A percentile compares a stretch with the other conserved stretches of the same genome.
These are phyloP conservation scores for Amblyjoppa proteus DNA, from an alignment of 2,888 invertebrate genomes.

Conservation along the genomic window DNA sequence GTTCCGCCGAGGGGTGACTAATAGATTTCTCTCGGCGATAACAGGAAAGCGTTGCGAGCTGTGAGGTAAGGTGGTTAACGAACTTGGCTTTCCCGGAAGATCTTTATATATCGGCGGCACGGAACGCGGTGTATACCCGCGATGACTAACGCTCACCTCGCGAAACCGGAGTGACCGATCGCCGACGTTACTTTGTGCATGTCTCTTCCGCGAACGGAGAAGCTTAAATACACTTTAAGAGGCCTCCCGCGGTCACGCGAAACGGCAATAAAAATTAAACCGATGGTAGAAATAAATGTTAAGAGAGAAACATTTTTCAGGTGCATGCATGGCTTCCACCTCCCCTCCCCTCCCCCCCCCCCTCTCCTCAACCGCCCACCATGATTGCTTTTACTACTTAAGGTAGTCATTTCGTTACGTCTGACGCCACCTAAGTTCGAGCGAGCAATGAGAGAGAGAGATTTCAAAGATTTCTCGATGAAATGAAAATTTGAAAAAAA, in stretches of 20 bases:
- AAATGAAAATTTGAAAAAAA: too few species aligned
- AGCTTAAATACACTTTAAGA: conserved; percentile 44
- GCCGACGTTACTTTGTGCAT: conserved; percentile 37
- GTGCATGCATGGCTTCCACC: neutral
- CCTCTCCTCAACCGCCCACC: neutral
- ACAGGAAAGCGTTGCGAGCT: conserved; percentile 30
- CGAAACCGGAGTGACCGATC: conserved; percentile 42
- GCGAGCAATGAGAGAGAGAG: too few species aligned
- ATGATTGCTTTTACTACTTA: neutral
- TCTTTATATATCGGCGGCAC: conserved; percentile 41
- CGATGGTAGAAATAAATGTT: neutral
- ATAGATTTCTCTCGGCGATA: conserved; percentile 20
- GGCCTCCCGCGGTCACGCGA: conserved; percentile 12
- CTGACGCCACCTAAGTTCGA: too few species aligned
- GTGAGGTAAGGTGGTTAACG: conserved; percentile 52
- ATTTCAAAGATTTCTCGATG: too few species aligned
- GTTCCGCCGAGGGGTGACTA: conserved; percentile 23
- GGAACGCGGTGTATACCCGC: conserved; percentile 7
- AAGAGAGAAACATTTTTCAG: conserved; percentile 2
- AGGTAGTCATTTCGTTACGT: too few species aligned
- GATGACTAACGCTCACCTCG: conserved; percentile 60
- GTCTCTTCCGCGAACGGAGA: conserved; percentile 44
- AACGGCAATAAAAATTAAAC: neutral
- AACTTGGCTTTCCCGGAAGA: conserved; percentile 62
- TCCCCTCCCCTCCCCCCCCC: too few species aligned